Evolutionary conservation across 2,113 vertebrate species (phyloP).

Genomic region (Percopsis transmontana): DNA sequence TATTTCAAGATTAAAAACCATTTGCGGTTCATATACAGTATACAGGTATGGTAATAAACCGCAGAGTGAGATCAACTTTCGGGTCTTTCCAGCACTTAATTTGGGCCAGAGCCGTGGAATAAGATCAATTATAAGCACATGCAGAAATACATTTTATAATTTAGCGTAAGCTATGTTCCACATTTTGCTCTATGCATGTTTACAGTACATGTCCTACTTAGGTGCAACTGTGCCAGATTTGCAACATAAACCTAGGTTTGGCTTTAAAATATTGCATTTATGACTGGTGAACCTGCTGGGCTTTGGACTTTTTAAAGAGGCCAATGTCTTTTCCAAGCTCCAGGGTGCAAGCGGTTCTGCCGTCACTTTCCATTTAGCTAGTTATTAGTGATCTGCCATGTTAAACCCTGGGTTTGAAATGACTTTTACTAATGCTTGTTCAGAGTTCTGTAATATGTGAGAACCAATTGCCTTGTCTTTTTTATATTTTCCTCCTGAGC

Average conservation of each 20-base stretch:
- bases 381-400: constrained; percentile 43
- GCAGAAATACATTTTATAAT: constrained; percentile 30
- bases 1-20: no score
- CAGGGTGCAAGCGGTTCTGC: constrained; percentile 47
- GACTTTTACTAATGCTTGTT: constrained; percentile 28
- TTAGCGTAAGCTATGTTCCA: constrained; percentile 11
- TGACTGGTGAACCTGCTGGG: constrained; percentile 45
- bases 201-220: constrained; percentile 56
- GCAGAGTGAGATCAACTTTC: constrained; percentile 19
- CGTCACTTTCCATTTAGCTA: constrained; percentile 29
- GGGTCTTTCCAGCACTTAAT: constrained; percentile 8
- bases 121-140: constrained; percentile 26
- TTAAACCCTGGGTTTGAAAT: constrained; percentile 42
- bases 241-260: constrained; percentile 53
- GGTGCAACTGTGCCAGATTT: constrained; percentile 48
- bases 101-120: constrained; percentile 18
- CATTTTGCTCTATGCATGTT: constrained; percentile 45
- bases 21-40: constrained; percentile 28
- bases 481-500: background rate
- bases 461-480: background rate
- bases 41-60: constrained; percentile 27
- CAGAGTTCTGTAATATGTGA: constrained; percentile 9
- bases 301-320: constrained; percentile 33
- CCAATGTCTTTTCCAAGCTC: constrained; percentile 52
- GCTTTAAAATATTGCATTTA: constrained; percentile 60